phyloP scores from a whole-genome alignment of 2,797 vertebrate genomes.

The Aphelocoma californica region DNA sequence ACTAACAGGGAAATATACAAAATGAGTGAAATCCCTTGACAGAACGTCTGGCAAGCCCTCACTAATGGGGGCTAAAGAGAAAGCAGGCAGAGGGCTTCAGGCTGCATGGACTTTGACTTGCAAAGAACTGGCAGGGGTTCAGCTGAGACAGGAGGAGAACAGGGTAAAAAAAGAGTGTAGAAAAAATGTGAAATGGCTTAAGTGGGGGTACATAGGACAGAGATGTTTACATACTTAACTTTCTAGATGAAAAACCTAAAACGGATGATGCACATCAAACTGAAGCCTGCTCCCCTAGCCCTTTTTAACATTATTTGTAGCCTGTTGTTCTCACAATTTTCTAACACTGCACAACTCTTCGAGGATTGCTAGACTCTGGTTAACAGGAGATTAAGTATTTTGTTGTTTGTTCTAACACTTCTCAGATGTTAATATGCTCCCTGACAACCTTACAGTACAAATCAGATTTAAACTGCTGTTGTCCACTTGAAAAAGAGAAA shows the following conservation, averaged over 20 bases:
- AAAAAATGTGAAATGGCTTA: background rate
- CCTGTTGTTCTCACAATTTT: background rate
- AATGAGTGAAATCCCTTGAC: background rate
- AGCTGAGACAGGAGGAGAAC: background rate
- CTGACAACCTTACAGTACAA: background rate
- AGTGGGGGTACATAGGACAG: background rate
- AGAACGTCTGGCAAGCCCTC: background rate
- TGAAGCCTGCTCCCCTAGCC: background rate
- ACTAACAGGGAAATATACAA: too few relatives aligned
- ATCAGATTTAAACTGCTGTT: background rate
- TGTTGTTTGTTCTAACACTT: background rate
- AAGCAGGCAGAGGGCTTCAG: background rate
- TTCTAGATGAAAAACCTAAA: background rate
- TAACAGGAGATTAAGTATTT: background rate
- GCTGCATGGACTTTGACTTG: background rate
- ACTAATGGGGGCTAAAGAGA: background rate
- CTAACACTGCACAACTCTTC: background rate
- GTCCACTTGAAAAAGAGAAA: background rate
- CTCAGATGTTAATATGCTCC: background rate
- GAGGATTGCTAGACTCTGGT: background rate
- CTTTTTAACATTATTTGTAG: background rate
- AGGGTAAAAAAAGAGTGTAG: background rate
- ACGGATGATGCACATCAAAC: background rate
- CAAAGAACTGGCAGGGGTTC: background rate
- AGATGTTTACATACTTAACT: background rate